phyloP scores from a whole-genome alignment of 2,888 invertebrate species.

The Perdita meconis region DNA sequence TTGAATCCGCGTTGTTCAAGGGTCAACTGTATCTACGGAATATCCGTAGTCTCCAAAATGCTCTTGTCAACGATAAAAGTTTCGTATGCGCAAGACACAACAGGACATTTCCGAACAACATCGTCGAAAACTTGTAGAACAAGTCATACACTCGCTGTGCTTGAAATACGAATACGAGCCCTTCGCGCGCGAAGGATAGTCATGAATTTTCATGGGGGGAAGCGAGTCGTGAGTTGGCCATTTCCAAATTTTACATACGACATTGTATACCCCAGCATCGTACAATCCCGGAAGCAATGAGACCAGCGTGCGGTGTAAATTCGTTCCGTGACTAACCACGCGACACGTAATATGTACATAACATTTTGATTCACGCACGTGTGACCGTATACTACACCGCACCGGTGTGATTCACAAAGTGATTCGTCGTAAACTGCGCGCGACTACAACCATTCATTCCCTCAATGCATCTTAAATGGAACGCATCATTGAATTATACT shows the following conservation, averaged over 20 bases:
- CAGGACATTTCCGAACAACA: neutral
- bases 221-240: neutral
- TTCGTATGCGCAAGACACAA: conserved; percentile 7
- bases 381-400: too few relatives aligned
- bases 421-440: conserved; percentile 38
- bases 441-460: conserved; percentile 7
- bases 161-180: neutral
- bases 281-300: conserved; percentile 42
- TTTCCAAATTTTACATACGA: conserved; percentile 37
- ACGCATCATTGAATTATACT: conserved; percentile 32
- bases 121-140: conserved; percentile 1
- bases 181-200: neutral
- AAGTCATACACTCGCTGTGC: neutral
- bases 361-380: conserved; percentile 38
- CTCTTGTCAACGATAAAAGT: conserved; percentile 1
- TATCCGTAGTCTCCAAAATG: conserved; percentile 17
- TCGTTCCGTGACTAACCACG: conserved; percentile 30
- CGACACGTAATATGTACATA: conserved; percentile 13
- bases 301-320: conserved; percentile 22
- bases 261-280: neutral
- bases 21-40: neutral
- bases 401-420: conserved; percentile 19
- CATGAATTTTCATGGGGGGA: neutral
- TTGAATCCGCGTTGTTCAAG: too few relatives aligned
- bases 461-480: conserved; percentile 33